Evolutionary conservation across 2,113 vertebrate species (phyloP).

Genomic region (Zosterops hypoxanthus): DNA sequence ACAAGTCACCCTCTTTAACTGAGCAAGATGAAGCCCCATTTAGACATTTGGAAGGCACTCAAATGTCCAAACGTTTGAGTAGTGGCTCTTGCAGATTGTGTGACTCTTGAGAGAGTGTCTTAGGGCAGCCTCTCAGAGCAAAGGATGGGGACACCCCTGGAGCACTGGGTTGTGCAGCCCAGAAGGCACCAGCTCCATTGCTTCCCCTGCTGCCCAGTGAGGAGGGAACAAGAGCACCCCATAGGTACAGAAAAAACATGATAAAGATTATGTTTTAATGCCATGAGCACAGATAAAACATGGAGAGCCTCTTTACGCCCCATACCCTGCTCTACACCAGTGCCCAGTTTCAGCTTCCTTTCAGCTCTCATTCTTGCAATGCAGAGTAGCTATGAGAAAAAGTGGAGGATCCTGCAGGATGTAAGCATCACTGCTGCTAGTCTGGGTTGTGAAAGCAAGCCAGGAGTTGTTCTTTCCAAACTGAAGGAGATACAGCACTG

Average conservation of each 20-base stretch:
- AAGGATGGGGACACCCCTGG: neutral
- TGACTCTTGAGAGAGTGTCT: neutral
- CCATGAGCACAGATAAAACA: neutral
- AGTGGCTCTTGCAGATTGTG: neutral
- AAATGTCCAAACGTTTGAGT: neutral
- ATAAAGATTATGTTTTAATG: neutral
- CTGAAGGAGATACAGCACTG: neutral
- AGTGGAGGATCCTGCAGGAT: neutral
- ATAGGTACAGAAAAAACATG: rapidly evolving
- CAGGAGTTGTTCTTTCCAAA: neutral
- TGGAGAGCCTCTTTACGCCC: neutral
- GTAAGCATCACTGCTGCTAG: neutral
- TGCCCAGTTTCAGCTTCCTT: neutral
- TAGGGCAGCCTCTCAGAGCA: neutral
- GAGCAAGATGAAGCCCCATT: neutral
- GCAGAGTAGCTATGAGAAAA: neutral
- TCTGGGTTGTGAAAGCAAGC: neutral
- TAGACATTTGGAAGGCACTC: neutral
- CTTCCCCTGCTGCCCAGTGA: neutral
- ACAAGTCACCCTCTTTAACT: neutral
- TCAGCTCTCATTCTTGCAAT: neutral
- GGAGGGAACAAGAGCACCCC: neutral
- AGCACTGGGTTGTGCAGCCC: neutral
- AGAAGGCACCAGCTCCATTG: neutral
- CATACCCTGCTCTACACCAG: neutral